Base-by-base conservation (phyloP, 30 jellyfish, hydroid and myxozoan species). In the Aurelia coerulea region DNA sequence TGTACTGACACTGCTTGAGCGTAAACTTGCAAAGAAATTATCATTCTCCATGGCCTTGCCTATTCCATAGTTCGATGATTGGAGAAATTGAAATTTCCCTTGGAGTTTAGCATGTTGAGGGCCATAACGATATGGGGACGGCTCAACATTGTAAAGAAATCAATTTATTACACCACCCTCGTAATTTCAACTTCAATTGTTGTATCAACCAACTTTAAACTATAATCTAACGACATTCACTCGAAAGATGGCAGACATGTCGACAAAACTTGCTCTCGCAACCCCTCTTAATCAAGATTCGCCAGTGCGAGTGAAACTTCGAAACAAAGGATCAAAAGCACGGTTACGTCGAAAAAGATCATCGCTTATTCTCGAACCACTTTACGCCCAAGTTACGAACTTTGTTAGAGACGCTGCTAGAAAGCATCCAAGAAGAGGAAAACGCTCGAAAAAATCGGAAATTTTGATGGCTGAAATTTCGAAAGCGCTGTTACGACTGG, bases 361-460 rank as follows among this genome's bases (percentile, higher is more conserved):
- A 23, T 87, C 96, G 9, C 71, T 87, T n/a, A 87, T 87, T 0
- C 76, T 87, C 14, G 96, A 87, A 82, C 96, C 96, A 5, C 86
- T 87, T 5, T 87, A 41, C 70, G 96, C 96, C 34, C 88, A 87
- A 69, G 88, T 87, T 31, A 87, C 96, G 51, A 53, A 67, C 52
- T 87, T 87, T 39, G 96, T 87, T 0, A 56, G 96, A 52, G 88
- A 77, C 68, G 96, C 96, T 9, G 96, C 96, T 3, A 53, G 84
- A 41, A 76, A 70, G 49, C 87, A 87, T 37, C 41, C 86, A 11
- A 67, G 96, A 39, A 59, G 73, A 31, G 88, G 90, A 58, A 87
- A 87, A 58, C 68, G 86, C 33, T 87, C 96, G 62, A 87, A 87
- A 68, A 76, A 78, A 68, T 87, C 96, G 0, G 96, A 87, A 59